Evolutionary conservation across 2,888 invertebrate genomes (phyloP), one percentile per base, ranked within the genome.

Genomic region (Eilema sororculum): DNA sequence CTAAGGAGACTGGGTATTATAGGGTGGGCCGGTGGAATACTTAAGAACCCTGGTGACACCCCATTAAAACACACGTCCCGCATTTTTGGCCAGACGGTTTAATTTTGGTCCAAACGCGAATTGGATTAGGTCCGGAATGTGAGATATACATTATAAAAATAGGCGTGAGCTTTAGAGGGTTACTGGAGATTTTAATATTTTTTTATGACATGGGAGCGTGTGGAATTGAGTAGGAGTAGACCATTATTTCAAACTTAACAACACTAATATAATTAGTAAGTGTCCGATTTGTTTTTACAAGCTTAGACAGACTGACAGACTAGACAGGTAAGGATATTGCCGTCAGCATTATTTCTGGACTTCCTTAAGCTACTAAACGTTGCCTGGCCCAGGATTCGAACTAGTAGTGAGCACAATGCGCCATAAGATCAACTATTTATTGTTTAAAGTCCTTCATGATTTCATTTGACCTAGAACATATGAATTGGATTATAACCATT

Each of bases 1-100:
- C 94, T 94, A 94, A 94, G 95, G 94, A 94, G 95, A 92, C 93
- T 90, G 93, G 93, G 95, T 93, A 95, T 95, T 95, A 94, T 91
- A 82, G 94, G 94, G 93, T 89, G 93, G 93, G 93, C 91, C 91
- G 92, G 91, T 89, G 91, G 95, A 95, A 95, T 95, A 95, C 95
- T 95, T 95, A 95, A 95, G 95, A 93, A 94, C 94, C 93, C 89
- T 88, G 88, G 94, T 92, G 95, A 94, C 95, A 95, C 95, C 94
- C 95, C 90, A 95, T 95, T 95, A 95, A 95, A 94, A 94, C 94
- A 94, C 93, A 94, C 92, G 90, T 92, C 90, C 90, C 91, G 93
- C 93, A 93, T 94, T 95, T 95, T 95, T 93, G 91, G 92, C 87
- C 89, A 90, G 91, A 93, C 93, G 89, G 91, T 94, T 94, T 93